Conservation (phyloP, 2,888 invertebrate species). For the Bursaphelenchus okinawaensis region DNA sequence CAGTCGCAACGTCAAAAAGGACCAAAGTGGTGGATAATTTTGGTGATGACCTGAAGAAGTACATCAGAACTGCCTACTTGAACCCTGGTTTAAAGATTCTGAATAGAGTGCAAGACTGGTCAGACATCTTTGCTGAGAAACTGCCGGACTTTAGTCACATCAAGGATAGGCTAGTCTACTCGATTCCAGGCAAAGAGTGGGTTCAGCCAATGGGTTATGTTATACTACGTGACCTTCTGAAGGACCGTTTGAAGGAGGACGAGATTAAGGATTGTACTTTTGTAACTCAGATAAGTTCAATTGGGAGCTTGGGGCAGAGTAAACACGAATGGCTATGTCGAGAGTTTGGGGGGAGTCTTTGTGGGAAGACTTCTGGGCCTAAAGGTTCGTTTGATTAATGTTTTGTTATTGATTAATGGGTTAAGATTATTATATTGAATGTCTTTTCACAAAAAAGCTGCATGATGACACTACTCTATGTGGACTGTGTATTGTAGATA, state of each 20-base stretch:
- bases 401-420: no score
- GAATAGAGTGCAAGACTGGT: not conserved
- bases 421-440: not conserved
- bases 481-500: no score
- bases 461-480: no score
- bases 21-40: not conserved
- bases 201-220: conserved; percentile 21
- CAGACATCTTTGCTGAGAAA: not conserved
- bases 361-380: conserved; percentile 11
- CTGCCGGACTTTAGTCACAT: conserved; percentile 5
- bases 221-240: conserved; percentile 17
- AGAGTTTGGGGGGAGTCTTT: conserved; percentile 68
- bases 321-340: conserved; percentile 70
- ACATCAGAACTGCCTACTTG: not conserved
- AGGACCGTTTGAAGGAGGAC: conserved; percentile 6
- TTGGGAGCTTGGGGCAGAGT: conserved; percentile 66
- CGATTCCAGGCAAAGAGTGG: conserved; percentile 36
- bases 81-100: not conserved
- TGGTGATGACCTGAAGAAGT: not conserved
- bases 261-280: conserved; percentile 20
- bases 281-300: conserved; percentile 43
- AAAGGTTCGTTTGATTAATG: no score
- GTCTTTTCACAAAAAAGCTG: not conserved
- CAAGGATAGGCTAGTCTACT: conserved; percentile 38
- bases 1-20: not conserved